Evolutionary conservation across 2,797 vertebrate species (phyloP).

Genomic region (Adrianichthys oophorus): DNA sequence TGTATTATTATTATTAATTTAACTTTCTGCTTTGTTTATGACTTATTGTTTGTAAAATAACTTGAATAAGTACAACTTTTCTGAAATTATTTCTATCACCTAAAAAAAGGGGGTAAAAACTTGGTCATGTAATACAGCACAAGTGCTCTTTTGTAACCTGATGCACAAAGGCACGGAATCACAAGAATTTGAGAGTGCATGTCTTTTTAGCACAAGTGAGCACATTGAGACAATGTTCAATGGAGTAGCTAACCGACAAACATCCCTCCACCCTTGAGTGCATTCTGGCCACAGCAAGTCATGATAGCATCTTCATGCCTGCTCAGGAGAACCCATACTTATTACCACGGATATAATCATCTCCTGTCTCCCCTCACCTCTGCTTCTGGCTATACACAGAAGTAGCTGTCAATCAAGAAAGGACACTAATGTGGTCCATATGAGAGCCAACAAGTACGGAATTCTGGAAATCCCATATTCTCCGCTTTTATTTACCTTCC

Average conservation of each 20-base stretch:
- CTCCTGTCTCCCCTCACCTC: conserved; percentile 63
- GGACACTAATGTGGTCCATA: conserved; percentile 73
- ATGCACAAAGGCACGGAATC: not conserved
- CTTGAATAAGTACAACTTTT: too few relatives aligned
- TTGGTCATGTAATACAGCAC: too few relatives aligned
- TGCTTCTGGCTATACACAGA: conserved; percentile 71
- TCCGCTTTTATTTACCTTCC: conserved; percentile 74
- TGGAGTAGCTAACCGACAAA: conserved; percentile 44
- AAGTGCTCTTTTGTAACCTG: too few relatives aligned
- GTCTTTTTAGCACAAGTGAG: not conserved
- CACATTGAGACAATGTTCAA: conserved; percentile 21
- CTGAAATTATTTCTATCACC: too few relatives aligned
- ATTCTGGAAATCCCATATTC: conserved; percentile 75
- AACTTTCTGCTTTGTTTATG: too few relatives aligned
- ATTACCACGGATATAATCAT: conserved; percentile 80
- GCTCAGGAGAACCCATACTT: conserved; percentile 65
- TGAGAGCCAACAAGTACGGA: conserved; percentile 62
- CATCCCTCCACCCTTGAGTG: conserved; percentile 56
- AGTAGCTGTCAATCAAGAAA: conserved; percentile 78
- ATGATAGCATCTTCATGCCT: conserved; percentile 67
- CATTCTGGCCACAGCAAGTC: conserved; percentile 42
- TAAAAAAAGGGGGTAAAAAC: too few relatives aligned
- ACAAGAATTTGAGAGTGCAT: conserved; percentile 1
- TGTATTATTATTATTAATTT: too few relatives aligned
- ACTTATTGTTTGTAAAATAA: too few relatives aligned